phyloP scores from a whole-genome alignment of 2,888 invertebrate species.

The Hybos culiciformis region DNA sequence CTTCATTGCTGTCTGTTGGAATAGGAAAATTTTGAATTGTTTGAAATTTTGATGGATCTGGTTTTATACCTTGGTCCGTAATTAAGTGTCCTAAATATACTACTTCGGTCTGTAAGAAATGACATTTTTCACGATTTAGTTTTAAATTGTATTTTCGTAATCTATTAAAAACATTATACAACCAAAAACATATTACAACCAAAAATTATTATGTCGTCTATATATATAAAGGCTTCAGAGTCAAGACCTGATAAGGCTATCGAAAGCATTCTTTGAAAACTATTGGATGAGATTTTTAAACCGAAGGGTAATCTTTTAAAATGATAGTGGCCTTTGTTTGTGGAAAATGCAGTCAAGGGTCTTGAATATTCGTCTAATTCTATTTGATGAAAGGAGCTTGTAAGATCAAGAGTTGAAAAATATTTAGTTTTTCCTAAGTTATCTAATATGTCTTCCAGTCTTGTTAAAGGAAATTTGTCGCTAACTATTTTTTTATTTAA shows the following conservation, averaged over 20 bases:
- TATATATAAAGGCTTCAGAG: conserved; percentile 13
- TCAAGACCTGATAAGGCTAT: conserved; percentile 12
- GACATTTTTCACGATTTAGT: not conserved
- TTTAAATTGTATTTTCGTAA: conserved; percentile 5
- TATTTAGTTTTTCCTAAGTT: conserved; percentile 12
- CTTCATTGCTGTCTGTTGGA: too few relatives aligned
- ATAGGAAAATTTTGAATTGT: too few relatives aligned
- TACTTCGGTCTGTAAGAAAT: not conserved
- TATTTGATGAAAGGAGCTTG: conserved; percentile 13
- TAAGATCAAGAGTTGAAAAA: conserved; percentile 12
- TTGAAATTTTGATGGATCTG: too few relatives aligned
- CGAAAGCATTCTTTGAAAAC: conserved; percentile 14
- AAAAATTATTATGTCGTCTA: conserved; percentile 17
- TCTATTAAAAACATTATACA: too few relatives aligned
- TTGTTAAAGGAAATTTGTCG: conserved; percentile 11
- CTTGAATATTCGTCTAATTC: conserved; percentile 7
- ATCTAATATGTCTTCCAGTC: conserved; percentile 10
- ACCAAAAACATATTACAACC: conserved; percentile 10
- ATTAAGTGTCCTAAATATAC: not conserved
- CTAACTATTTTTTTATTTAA: conserved; percentile 11
- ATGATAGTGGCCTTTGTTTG: conserved; percentile 12
- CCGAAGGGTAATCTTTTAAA: conserved; percentile 13
- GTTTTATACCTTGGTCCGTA: not conserved
- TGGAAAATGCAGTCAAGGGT: conserved; percentile 13
- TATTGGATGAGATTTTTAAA: conserved; percentile 14